Conservation (phyloP, 2,888 invertebrate genomes). For the Scaptomyza cyrtandrae region DNA sequence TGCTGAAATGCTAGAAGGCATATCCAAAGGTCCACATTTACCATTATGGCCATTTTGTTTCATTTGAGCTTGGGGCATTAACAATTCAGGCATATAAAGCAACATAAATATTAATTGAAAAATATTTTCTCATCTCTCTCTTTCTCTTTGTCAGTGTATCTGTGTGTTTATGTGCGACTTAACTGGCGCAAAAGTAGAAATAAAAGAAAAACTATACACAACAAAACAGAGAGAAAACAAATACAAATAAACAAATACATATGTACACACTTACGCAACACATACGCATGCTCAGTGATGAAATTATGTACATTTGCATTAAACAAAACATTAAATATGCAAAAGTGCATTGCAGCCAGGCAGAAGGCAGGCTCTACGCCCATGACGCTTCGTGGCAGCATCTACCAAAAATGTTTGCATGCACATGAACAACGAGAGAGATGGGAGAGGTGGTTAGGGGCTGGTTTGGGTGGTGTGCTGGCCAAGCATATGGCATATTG, state of each 20-base stretch:
- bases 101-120: conserved; percentile 79
- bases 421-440: conserved; percentile 37
- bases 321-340: conserved; percentile 81
- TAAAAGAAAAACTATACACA: conserved; percentile 61
- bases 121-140: conserved; percentile 69
- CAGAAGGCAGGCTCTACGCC: conserved; percentile 22
- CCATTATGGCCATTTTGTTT: conserved; percentile 19
- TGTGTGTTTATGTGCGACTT: conserved; percentile 46
- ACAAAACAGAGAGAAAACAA: conserved; percentile 21
- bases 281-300: conserved; percentile 56
- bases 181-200: conserved; percentile 52
- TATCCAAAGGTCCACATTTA: conserved; percentile 11
- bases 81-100: conserved; percentile 75
- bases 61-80: conserved; percentile 58
- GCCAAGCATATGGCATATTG: conserved; percentile 67
- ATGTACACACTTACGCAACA: conserved; percentile 17
- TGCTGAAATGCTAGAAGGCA: conserved; percentile 13
- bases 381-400: conserved; percentile 13
- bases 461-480: not conserved
- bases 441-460: too few relatives aligned
- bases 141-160: too few relatives aligned
- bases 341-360: conserved; percentile 65
- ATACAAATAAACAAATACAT: conserved; percentile 18
- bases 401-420: conserved; percentile 64
- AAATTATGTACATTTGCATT: conserved; percentile 81